phyloP scores from a whole-genome alignment of 2,113 vertebrate species.

The Micromys minutus region DNA sequence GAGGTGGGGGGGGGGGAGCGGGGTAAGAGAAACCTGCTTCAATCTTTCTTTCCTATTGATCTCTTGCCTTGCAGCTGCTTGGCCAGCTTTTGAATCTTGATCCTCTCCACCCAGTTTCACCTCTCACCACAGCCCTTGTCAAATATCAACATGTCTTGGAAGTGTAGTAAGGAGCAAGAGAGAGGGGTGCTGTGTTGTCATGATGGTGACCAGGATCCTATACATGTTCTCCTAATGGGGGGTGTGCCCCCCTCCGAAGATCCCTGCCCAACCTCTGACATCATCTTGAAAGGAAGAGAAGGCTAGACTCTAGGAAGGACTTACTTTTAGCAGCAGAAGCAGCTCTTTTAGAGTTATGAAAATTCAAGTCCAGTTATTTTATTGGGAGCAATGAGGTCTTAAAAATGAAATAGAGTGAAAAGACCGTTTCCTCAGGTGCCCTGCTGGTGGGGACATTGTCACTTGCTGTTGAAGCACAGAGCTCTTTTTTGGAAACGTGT shows the following conservation, averaged over 20 bases:
- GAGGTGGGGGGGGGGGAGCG: no score
- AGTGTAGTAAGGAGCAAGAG: neutral
- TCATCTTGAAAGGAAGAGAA: neutral
- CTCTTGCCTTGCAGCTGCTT: constrained; percentile 59
- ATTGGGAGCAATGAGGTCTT: neutral
- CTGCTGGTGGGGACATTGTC: constrained; percentile 80
- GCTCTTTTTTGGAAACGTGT: constrained; percentile 6
- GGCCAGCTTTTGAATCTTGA: constrained; percentile 69
- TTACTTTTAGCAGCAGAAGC: constrained; percentile 12
- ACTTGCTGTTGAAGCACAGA: constrained; percentile 68
- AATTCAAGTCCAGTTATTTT: neutral
- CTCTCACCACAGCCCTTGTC: constrained; percentile 30
- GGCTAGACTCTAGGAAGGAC: constrained; percentile 20
- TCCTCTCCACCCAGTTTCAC: constrained; percentile 6
- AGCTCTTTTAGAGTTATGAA: neutral
- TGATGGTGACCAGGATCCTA: no score
- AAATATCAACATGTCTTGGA: constrained; percentile 20
- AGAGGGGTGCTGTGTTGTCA: no score
- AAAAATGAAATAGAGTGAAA: constrained; percentile 5
- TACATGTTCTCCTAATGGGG: neutral
- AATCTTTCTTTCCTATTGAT: constrained; percentile 80
- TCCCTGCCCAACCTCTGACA: neutral
- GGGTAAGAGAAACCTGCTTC: constrained; percentile 73
- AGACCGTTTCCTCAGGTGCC: constrained; percentile 70
- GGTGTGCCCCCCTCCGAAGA: neutral